A percentile compares a stretch with the other conserved stretches of the same genome.
Conservation (phyloP, 2,888 invertebrate genomes). For the Dioctria linearis region DNA sequence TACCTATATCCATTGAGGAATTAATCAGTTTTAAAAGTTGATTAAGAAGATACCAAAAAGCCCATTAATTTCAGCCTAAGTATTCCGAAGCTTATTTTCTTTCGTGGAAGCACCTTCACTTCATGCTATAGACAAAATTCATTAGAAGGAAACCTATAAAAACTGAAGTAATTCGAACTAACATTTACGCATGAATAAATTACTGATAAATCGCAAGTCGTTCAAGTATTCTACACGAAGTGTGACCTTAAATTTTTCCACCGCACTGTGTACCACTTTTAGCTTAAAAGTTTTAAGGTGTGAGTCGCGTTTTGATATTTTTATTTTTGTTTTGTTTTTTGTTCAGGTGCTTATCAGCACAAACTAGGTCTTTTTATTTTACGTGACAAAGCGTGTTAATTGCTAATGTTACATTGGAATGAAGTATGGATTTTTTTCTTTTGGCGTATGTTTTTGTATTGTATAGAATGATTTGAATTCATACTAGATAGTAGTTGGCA, state of each 20-base stretch:
- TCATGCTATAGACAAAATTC: not conserved
- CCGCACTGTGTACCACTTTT: not conserved
- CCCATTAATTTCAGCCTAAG: no score
- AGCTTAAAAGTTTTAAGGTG: not conserved
- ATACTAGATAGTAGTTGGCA: no score
- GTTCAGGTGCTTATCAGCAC: constrained; percentile 10
- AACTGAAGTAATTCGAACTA: not conserved
- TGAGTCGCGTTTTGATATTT: not conserved
- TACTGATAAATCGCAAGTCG: not conserved
- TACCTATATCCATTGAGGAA: no score
- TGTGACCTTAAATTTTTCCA: constrained; percentile 20
- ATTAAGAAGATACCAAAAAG: no score
- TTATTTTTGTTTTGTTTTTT: not conserved
- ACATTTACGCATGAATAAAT: constrained; percentile 7
- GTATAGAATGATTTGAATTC: no score
- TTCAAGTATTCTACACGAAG: not conserved
- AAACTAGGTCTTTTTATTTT: not conserved
- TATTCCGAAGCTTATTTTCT: no score
- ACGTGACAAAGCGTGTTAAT: constrained; percentile 23
- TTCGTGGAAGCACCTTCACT: no score
- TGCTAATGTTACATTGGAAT: not conserved
- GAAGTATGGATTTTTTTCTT: no score
- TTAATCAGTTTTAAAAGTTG: no score
- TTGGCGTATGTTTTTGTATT: no score
- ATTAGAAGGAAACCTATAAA: not conserved